Conservation (phyloP, 2,113 vertebrate genomes). For the Sinocyclocheilus anshuiensis region DNA sequence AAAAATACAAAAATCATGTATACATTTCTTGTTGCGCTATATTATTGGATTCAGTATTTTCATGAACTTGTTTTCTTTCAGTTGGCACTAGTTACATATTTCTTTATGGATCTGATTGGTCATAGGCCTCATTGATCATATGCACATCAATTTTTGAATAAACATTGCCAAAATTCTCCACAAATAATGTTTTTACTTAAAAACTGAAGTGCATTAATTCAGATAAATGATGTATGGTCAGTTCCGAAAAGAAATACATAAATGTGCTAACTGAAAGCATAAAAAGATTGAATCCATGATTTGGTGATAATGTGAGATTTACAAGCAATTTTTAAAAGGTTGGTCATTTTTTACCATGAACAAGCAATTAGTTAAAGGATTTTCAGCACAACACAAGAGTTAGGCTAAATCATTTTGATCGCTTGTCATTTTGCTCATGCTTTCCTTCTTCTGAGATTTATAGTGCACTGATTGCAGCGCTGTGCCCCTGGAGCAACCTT, state of each 20-base stretch:
- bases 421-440: not conserved
- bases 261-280: not conserved
- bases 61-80: not conserved
- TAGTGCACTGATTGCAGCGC: not conserved
- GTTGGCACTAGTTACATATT: not conserved
- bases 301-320: not conserved
- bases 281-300: not conserved
- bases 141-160: not conserved
- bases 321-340: not conserved
- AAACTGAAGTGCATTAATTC: not conserved
- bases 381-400: not conserved
- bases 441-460: not conserved
- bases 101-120: no score
- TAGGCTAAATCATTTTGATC: not conserved
- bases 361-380: not conserved
- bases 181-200: not conserved
- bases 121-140: no score
- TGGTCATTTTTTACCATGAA: not conserved
- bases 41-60: not conserved
- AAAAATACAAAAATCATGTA: no score
- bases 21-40: no score
- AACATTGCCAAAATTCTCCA: no score
- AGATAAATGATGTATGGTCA: no score
- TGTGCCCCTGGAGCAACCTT: slow-evolving; percentile 1
- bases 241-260: not conserved